Percentiles rank a stretch among this genome's conserved stretches.
Evolutionary conservation across 2,797 vertebrate genomes (phyloP).

Genomic region (Pseudotriccus pelzelni): DNA sequence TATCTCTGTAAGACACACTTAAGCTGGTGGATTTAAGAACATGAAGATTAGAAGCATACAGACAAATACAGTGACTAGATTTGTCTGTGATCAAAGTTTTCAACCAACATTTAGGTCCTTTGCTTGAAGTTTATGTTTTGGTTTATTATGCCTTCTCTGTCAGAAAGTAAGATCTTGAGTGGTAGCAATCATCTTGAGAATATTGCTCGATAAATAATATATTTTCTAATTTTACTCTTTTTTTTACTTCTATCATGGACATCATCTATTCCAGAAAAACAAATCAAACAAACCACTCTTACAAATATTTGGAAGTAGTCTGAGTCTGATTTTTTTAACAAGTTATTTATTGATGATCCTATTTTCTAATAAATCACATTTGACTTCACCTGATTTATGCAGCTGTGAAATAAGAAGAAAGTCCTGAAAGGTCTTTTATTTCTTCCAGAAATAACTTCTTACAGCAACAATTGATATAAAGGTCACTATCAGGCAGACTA

Average conservation of each 20-base stretch:
- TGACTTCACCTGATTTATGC: neutral
- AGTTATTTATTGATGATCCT: neutral
- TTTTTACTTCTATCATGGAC: neutral
- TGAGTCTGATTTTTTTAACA: neutral
- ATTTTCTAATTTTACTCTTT: neutral
- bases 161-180: neutral
- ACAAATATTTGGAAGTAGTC: neutral
- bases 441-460: neutral
- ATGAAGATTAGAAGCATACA: neutral
- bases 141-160: neutral
- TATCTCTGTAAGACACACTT: neutral
- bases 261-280: neutral
- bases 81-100: conserved; percentile 13
- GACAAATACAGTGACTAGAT: neutral
- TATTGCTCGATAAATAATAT: neutral
- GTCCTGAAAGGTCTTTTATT: neutral
- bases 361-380: neutral
- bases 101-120: conserved; percentile 6
- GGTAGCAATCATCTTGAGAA: neutral
- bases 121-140: neutral
- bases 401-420: neutral
- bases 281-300: neutral
- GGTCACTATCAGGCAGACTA: neutral
- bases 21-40: neutral
- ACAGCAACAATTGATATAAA: neutral